Base-by-base conservation (phyloP, 2,888 invertebrate species). In the Panzeria rudis region DNA sequence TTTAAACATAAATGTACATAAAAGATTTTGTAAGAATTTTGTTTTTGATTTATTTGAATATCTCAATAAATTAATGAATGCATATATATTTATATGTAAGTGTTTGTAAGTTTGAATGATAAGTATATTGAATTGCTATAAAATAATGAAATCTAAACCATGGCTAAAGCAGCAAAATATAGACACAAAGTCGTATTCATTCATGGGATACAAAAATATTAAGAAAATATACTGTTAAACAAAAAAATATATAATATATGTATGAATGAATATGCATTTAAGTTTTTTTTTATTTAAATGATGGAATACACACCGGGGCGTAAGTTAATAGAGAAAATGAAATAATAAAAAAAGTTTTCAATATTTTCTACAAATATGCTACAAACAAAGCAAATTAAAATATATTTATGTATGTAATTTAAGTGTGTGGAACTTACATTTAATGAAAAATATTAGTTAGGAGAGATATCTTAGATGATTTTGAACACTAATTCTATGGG, bases 1-100 rank as follows among this genome's bases (percentile, higher is more conserved):
- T n/a, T 85, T 81, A 73, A 77, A 66, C 66, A 61, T 85, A 85
- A 69, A 82, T 85, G 44, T 85, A 78, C 82, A 78, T 69, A 73
- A 73, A 78, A 75, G 61, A 64, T 56, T 75, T 83, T 66, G 8
- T 20, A 69, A 69, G 52, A 61, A 68, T 69, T 61, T 59, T 35
- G 17, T 59, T 68, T 72, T 47, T 69, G 59, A 77, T 78, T 78
- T 23, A 77, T 81, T 54, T 64, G 25, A 82, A 82, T 62, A 81
- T 82, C 44, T 76, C 52, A 81, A 81, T 81, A 81, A 85, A 85
- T 85, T 81, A 71, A 69, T 76, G 41, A 76, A 66, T 25, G 71
- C 7, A 20, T 52, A 20, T 52, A 4, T 29, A 4, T 29, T 59
- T 62, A 23, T 66, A 29, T 59, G 44, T 52, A 15, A 35, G 50